A percentile compares a stretch with the other conserved stretches of the same genome.
Evolutionary conservation across 2,113 vertebrate genomes (phyloP).

Genomic region (Trematocara marginatum): DNA sequence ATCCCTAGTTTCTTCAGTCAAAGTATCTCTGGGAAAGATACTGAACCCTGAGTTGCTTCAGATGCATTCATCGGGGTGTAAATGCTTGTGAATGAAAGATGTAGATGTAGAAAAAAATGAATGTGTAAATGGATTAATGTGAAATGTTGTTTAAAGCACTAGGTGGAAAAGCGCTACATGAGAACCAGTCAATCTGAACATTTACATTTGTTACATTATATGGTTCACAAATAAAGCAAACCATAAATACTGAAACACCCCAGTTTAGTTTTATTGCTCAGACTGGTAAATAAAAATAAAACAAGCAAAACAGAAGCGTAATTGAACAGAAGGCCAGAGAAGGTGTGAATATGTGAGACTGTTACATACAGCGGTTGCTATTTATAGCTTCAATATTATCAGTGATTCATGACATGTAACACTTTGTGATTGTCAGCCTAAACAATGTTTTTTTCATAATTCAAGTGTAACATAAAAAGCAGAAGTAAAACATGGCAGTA

Average conservation of each 20-base stretch:
- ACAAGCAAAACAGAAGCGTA: background rate
- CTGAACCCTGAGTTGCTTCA: background rate
- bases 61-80: fast-evolving
- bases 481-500: background rate
- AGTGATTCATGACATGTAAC: background rate
- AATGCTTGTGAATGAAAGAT: background rate
- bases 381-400: background rate
- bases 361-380: background rate
- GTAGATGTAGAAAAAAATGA: background rate
- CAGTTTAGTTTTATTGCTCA: background rate
- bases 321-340: background rate
- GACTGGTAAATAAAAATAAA: background rate
- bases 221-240: background rate
- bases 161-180: background rate
- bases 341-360: background rate
- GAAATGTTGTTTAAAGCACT: background rate
- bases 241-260: background rate
- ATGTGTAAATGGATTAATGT: background rate
- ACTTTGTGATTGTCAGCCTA: background rate
- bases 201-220: background rate
- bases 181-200: background rate
- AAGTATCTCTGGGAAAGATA: background rate
- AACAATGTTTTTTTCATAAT: background rate
- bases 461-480: background rate
- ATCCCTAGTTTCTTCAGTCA: background rate